Percentiles rank a stretch among this genome's conserved stretches.
Conservation (phyloP, 1,140 invertebrate genomes). For the Chlorops oryzae region DNA sequence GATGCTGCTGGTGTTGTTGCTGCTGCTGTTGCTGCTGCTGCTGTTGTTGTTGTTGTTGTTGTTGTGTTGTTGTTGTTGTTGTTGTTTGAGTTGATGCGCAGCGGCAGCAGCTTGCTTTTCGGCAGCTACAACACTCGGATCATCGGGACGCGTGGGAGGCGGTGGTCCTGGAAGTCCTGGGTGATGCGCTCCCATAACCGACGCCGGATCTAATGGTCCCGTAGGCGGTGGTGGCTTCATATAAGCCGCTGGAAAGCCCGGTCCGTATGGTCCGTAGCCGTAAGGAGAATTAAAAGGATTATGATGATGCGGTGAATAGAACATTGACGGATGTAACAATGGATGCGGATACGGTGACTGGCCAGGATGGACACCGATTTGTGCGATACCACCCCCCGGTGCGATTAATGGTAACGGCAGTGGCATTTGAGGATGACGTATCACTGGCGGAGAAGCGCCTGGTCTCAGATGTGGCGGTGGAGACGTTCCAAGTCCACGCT, state of each 20-base stretch:
- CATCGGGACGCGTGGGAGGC: slow-evolving; percentile 28
- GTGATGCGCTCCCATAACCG: slow-evolving; percentile 41
- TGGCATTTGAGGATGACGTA: slow-evolving; percentile 47
- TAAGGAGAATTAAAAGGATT: slow-evolving; percentile 46
- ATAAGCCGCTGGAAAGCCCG: slow-evolving; percentile 40
- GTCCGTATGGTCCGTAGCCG: slow-evolving; percentile 43
- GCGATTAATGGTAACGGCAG: slow-evolving; percentile 42
- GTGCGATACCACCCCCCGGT: slow-evolving; percentile 38
- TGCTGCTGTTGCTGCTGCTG: slow-evolving; percentile 1
- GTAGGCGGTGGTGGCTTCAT: slow-evolving; percentile 42
- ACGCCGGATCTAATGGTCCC: slow-evolving; percentile 36
- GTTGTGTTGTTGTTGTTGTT: slow-evolving; percentile 19
- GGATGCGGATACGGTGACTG: slow-evolving; percentile 47
- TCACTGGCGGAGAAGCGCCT: slow-evolving; percentile 45
- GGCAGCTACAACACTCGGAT: slow-evolving; percentile 28
- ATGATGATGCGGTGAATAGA: slow-evolving; percentile 45
- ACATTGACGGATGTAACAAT: slow-evolving; percentile 44
- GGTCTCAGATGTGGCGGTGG: slow-evolving; percentile 46
- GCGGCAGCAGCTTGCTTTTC: slow-evolving; percentile 34
- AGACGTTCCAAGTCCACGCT: slow-evolving; percentile 43
- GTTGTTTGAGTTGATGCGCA: slow-evolving; percentile 19
- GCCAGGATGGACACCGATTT: slow-evolving; percentile 44
- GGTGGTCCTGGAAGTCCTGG: slow-evolving; percentile 34
- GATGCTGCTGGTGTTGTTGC: too few relatives aligned
- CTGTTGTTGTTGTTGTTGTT: slow-evolving; percentile 4